Evolutionary conservation across 2,797 vertebrate genomes (phyloP).

Genomic region (Bryconaethiops microstoma): DNA sequence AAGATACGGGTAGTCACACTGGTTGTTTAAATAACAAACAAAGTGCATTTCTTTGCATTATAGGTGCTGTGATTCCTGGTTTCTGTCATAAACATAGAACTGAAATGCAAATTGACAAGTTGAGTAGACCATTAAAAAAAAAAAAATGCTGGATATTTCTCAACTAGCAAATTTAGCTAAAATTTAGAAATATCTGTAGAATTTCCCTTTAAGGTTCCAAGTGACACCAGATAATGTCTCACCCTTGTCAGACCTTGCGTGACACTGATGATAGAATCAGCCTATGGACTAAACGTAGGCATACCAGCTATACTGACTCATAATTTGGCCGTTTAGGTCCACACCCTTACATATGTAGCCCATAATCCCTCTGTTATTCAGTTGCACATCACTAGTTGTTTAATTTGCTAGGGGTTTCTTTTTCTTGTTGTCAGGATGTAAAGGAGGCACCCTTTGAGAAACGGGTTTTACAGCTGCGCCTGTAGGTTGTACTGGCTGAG

Average conservation of each 20-base stretch:
- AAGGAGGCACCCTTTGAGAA: constrained; percentile 34
- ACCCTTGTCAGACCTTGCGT: background rate
- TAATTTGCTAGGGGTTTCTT: constrained; percentile 4
- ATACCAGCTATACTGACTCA: background rate
- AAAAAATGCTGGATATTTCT: too few species aligned
- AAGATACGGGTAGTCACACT: background rate
- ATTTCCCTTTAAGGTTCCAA: background rate
- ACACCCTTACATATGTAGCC: constrained; percentile 29
- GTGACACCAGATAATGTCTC: background rate
- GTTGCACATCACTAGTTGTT: background rate
- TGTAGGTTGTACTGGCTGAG: constrained; percentile 34
- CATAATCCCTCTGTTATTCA: constrained; percentile 2
- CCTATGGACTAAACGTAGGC: constrained; percentile 1
- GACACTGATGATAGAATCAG: background rate
- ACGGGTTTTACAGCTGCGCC: constrained; percentile 41
- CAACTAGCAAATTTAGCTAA: background rate
- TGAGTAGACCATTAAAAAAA: too few species aligned
- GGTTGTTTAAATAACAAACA: background rate
- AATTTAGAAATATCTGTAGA: background rate
- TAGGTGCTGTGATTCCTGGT: background rate
- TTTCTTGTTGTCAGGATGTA: constrained; percentile 17
- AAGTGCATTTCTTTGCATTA: background rate
- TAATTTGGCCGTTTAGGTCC: constrained; percentile 5
- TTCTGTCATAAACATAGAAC: too few species aligned
- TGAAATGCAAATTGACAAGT: too few species aligned